These are phyloP conservation scores for Corythornis leucogaster DNA, from an alignment of 2,797 vertebrate species.

Conservation along the genomic window DNA sequence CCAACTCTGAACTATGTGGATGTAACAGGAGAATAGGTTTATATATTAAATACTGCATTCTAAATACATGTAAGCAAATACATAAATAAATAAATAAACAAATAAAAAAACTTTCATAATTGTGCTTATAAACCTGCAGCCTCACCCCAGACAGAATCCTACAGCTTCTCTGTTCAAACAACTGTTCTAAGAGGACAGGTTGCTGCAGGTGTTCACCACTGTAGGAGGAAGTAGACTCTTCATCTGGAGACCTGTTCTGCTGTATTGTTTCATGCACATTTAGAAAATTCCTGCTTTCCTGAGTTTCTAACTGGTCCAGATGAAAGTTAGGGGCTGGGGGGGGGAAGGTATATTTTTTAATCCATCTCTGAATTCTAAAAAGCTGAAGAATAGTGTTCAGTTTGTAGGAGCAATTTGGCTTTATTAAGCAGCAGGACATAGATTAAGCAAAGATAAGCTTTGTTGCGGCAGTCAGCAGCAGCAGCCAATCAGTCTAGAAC, in stretches of 20 bases:
- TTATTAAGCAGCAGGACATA: slow-evolving; percentile 61
- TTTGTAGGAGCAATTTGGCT: slow-evolving; percentile 58
- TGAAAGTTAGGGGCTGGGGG: neutral
- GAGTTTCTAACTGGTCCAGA: slow-evolving; percentile 21
- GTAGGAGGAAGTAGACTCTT: neutral
- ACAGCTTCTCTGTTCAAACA: neutral
- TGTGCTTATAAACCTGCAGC: neutral
- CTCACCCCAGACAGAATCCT: neutral
- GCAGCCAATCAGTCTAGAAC: neutral
- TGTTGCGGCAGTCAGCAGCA: neutral
- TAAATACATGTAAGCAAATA: neutral
- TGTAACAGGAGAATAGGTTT: neutral
- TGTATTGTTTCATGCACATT: neutral
- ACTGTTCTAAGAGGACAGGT: neutral
- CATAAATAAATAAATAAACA: neutral
- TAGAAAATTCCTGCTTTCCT: slow-evolving; percentile 46
- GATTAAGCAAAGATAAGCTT: neutral
- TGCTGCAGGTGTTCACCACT: neutral
- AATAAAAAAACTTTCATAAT: neutral
- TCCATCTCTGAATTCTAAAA: slow-evolving; percentile 45
- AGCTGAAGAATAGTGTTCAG: slow-evolving; percentile 33
- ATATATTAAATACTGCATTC: neutral
- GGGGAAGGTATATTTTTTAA: neutral
- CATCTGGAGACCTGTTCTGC: neutral
- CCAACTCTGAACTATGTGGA: neutral